These are phyloP conservation scores for Glyptemys insculpta DNA, from an alignment of 2,797 vertebrate genomes.

Conservation along the genomic window DNA sequence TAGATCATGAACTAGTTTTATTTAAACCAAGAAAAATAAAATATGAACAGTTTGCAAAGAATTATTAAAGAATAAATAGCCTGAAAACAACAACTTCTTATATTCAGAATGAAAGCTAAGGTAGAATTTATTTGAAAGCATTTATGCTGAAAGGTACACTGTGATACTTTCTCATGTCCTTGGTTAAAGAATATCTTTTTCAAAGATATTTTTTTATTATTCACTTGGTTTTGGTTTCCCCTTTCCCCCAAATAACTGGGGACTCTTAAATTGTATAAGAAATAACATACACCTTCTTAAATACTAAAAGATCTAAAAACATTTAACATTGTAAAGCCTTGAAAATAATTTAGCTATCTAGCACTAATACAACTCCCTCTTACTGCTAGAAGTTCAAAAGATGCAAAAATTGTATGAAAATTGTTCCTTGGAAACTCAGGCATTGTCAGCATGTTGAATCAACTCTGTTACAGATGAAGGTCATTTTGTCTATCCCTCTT, in stretches of 20 bases:
- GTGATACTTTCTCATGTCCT: neutral
- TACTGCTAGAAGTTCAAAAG: neutral
- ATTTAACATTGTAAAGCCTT: no score
- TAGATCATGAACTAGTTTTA: neutral
- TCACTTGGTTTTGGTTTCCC: neutral
- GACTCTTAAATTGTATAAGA: neutral
- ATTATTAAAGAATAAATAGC: neutral
- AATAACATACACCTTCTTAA: neutral
- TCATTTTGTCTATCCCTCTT: neutral
- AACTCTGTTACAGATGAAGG: fast-evolving
- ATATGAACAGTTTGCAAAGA: neutral
- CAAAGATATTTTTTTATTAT: neutral
- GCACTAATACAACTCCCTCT: neutral
- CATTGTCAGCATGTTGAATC: neutral
- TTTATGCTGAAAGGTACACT: neutral
- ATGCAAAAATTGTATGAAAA: neutral
- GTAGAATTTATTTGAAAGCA: neutral
- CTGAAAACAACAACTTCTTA: neutral
- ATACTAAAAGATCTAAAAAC: neutral
- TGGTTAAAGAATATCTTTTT: neutral
- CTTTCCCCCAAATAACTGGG: neutral
- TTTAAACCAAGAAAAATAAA: neutral
- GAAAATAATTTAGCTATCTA: neutral
- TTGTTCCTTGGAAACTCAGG: neutral
- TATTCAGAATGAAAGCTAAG: neutral